A percentile compares a stretch with the other conserved stretches of the same genome.
Evolutionary conservation across 2,888 invertebrate species (phyloP).

Genomic region (Cheilosia pagana): DNA sequence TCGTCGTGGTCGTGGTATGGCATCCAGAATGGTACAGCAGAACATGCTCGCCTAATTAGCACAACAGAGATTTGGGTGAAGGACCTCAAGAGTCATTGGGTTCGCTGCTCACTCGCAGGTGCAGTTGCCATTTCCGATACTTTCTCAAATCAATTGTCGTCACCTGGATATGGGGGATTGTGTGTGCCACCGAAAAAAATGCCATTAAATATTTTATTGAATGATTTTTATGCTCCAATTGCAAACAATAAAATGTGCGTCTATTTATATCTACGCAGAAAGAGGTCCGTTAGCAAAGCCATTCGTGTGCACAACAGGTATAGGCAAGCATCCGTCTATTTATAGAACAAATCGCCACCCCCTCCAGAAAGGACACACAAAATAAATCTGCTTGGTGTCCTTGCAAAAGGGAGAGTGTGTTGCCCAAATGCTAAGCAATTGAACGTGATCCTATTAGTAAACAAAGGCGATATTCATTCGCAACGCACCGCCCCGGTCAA

Average conservation of each 20-base stretch:
- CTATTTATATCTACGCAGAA: not conserved
- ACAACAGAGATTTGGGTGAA: conserved; percentile 26
- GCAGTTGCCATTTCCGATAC: too few relatives aligned
- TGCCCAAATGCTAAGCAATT: conserved; percentile 30
- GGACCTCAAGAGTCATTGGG: not conserved
- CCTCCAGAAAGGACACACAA: conserved; percentile 15
- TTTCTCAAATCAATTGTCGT: too few relatives aligned
- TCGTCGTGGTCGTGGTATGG: not conserved
- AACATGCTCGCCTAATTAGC: conserved; percentile 34
- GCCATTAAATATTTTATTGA: conserved; percentile 36
- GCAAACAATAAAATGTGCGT: not conserved
- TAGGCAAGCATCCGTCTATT: not conserved
- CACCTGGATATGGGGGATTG: not conserved
- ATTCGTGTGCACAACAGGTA: conserved; percentile 31
- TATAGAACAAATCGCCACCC: not conserved
- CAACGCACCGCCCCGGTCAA: not conserved
- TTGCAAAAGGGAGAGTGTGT: not conserved
- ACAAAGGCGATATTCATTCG: conserved; percentile 31
- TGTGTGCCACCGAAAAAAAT: not conserved
- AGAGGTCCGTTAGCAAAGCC: not conserved
- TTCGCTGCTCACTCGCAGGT: too few relatives aligned
- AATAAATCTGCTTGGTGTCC: conserved; percentile 2
- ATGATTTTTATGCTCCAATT: conserved; percentile 28
- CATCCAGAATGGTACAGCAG: not conserved
- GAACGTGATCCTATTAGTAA: conserved; percentile 51